Evolutionary conservation across 2,797 vertebrate genomes (phyloP).

Genomic region (Pyrrhura leucotis): DNA sequence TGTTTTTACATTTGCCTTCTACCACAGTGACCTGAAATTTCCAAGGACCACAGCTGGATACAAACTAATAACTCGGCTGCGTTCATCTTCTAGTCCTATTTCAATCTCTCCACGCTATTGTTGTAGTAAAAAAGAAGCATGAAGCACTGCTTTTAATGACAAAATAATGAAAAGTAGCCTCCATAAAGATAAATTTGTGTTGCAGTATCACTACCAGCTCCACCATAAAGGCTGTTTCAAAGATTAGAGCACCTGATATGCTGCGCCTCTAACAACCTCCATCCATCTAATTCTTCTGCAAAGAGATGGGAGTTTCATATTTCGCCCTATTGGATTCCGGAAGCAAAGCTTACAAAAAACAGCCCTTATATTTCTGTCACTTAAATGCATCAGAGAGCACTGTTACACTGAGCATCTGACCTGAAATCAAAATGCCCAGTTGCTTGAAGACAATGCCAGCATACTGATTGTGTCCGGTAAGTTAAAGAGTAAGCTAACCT

Average conservation of each 20-base stretch:
- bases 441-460: background rate
- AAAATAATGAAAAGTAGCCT: background rate
- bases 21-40: background rate
- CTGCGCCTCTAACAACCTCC: background rate
- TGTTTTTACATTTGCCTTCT: background rate
- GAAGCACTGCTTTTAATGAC: background rate
- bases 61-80: background rate
- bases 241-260: background rate
- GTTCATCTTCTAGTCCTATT: background rate
- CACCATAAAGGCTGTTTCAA: background rate
- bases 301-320: background rate
- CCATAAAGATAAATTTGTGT: background rate
- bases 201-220: background rate
- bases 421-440: background rate
- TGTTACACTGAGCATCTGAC: background rate
- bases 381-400: background rate
- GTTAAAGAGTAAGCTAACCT: background rate
- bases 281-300: background rate
- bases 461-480: background rate
- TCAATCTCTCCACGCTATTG: background rate
- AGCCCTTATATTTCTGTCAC: background rate
- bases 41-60: background rate
- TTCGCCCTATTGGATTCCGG: background rate
- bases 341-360: background rate
- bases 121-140: background rate